Evolutionary conservation across 2,888 invertebrate species (phyloP).

Genomic region (Sympetrum striolatum): DNA sequence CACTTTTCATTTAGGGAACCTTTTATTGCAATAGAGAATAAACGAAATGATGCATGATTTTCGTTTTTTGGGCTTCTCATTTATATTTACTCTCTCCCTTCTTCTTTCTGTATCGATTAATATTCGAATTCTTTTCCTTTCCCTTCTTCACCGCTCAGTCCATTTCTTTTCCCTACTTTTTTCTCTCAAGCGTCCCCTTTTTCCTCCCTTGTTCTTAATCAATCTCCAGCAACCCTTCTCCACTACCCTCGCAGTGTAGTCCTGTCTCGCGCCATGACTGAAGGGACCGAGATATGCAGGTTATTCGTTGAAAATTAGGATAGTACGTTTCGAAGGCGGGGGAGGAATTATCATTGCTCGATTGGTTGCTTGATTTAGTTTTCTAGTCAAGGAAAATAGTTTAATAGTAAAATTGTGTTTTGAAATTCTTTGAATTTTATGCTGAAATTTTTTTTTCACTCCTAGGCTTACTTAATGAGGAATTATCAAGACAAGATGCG

Average conservation of each 20-base stretch:
- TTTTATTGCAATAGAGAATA: too few relatives aligned
- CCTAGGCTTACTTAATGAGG: not conserved
- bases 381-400: too few relatives aligned
- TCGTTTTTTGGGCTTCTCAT: not conserved
- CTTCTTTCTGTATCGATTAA: not conserved
- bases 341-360: not conserved
- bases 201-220: not conserved
- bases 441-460: too few relatives aligned
- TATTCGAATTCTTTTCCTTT: not conserved
- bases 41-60: too few relatives aligned
- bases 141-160: not conserved
- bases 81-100: not conserved
- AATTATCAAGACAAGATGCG: too few relatives aligned
- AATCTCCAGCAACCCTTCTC: not conserved
- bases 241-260: not conserved
- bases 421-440: too few relatives aligned
- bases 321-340: not conserved
- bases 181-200: not conserved
- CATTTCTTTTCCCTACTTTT: not conserved
- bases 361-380: too few relatives aligned
- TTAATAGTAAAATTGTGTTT: too few relatives aligned
- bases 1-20: too few relatives aligned
- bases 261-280: not conserved
- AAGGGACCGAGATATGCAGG: not conserved
- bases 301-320: not conserved